Evolutionary conservation across 1,140 invertebrate species (phyloP).

Genomic region (Eupristina koningsbergeri): DNA sequence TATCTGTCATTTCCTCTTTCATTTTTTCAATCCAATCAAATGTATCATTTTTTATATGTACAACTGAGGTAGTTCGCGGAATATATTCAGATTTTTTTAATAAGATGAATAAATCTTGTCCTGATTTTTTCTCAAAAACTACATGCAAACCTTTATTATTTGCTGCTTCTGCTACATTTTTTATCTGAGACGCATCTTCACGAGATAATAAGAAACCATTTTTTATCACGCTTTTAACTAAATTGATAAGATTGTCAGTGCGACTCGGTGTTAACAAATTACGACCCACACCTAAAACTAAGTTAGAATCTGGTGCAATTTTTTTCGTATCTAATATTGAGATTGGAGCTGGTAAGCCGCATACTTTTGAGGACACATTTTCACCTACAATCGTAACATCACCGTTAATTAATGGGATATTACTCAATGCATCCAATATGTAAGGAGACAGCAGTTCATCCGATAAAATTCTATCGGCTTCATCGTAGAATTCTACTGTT

Average conservation of each 20-base stretch:
- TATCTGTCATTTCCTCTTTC: conserved; percentile 74
- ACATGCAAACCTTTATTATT: conserved; percentile 57
- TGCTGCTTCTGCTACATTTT: not conserved
- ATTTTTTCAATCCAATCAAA: conserved; percentile 75
- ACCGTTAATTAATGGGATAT: conserved; percentile 79
- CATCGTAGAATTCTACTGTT: conserved; percentile 79
- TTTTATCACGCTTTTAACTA: conserved; percentile 62
- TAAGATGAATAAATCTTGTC: conserved; percentile 61
- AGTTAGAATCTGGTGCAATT: conserved; percentile 72
- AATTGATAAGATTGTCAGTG: conserved; percentile 54
- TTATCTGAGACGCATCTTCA: conserved; percentile 65
- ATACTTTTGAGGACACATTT: conserved; percentile 66
- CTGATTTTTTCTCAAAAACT: conserved; percentile 62
- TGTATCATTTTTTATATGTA: conserved; percentile 64
- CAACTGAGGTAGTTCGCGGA: conserved; percentile 48
- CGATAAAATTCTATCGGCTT: conserved; percentile 73
- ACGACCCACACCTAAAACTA: conserved; percentile 73
- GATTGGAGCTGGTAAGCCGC: conserved; percentile 69
- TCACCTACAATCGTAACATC: conserved; percentile 71
- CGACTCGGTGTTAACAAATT: conserved; percentile 57
- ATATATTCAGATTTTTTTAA: conserved; percentile 61
- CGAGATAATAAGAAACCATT: conserved; percentile 73
- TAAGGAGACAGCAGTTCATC: conserved; percentile 71
- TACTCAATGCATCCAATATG: conserved; percentile 71
- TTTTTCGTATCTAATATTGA: conserved; percentile 80